phyloP scores from a whole-genome alignment of 2,113 vertebrate species.

The Antechinus flavipes region DNA sequence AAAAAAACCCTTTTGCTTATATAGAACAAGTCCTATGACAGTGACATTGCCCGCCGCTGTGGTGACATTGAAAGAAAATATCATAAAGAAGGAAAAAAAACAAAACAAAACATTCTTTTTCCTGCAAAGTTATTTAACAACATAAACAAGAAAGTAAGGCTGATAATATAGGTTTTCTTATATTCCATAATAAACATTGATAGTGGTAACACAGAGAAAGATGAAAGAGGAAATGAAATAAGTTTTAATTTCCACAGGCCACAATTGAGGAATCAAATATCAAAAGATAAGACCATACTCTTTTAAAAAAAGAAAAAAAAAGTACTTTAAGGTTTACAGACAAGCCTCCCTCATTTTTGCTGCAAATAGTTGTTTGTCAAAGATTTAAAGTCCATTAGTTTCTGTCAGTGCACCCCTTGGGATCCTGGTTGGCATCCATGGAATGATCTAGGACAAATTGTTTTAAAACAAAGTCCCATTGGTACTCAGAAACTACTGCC shows the following conservation, averaged over 20 bases:
- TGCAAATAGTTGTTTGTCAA: neutral
- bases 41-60: conserved; percentile 51
- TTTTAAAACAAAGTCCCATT: neutral
- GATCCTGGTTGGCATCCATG: neutral
- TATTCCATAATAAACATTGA: conserved; percentile 51
- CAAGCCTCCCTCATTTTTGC: neutral
- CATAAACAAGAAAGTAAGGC: conserved; percentile 41
- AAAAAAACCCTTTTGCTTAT: conserved; percentile 53
- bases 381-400: neutral
- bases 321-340: neutral
- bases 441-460: neutral
- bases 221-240: conserved; percentile 57
- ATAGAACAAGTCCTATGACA: conserved; percentile 49
- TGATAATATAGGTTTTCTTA: conserved; percentile 2
- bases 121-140: neutral
- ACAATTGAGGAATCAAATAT: conserved; percentile 44
- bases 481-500: neutral
- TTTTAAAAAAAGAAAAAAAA: conserved; percentile 35
- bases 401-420: conserved; percentile 3
- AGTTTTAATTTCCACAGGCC: conserved; percentile 57
- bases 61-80: conserved; percentile 51
- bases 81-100: neutral
- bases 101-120: no score
- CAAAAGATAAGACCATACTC: conserved; percentile 19
- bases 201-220: conserved; percentile 46